A percentile compares a stretch with the other conserved stretches of the same genome.
Evolutionary conservation across 2,797 vertebrate species (phyloP).

Genomic region (Ispidina picta): DNA sequence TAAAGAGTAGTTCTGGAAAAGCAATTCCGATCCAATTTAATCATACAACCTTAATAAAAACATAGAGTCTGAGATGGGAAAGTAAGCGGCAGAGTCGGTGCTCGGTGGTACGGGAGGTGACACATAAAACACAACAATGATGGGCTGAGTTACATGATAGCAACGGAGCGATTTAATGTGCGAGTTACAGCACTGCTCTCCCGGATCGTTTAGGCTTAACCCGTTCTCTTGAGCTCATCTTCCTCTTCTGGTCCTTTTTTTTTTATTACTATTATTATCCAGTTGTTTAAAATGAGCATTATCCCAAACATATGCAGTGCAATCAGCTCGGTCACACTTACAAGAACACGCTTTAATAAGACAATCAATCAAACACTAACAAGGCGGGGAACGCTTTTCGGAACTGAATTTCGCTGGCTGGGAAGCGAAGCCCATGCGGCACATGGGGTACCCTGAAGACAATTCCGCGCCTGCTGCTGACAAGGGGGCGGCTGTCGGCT

Average conservation of each 20-base stretch:
- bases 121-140: slow-evolving; percentile 16
- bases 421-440: background rate
- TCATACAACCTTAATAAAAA: slow-evolving; percentile 38
- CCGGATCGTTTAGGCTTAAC: slow-evolving; percentile 74
- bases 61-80: background rate
- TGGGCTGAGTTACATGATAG: slow-evolving; percentile 61
- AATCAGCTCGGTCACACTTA: slow-evolving; percentile 99
- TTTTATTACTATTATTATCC: slow-evolving; percentile 73
- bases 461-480: background rate
- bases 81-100: background rate
- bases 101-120: background rate
- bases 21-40: background rate
- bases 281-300: slow-evolving; percentile 95
- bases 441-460: background rate
- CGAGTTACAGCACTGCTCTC: slow-evolving; percentile 69
- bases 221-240: slow-evolving; percentile 74
- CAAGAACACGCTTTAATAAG: slow-evolving; percentile 99
- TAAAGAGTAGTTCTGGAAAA: slow-evolving; percentile 29
- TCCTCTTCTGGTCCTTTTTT: slow-evolving; percentile 48
- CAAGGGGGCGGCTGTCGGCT: background rate
- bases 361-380: slow-evolving; percentile 95
- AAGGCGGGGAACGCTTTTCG: slow-evolving; percentile 65
- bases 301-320: slow-evolving; percentile 99
- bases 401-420: slow-evolving; percentile 43
- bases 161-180: slow-evolving; percentile 75